These are phyloP conservation scores for Beroe ovata DNA, from an alignment of 37 sponge, comb jelly and placozoan genomes.

Conservation along the genomic window DNA sequence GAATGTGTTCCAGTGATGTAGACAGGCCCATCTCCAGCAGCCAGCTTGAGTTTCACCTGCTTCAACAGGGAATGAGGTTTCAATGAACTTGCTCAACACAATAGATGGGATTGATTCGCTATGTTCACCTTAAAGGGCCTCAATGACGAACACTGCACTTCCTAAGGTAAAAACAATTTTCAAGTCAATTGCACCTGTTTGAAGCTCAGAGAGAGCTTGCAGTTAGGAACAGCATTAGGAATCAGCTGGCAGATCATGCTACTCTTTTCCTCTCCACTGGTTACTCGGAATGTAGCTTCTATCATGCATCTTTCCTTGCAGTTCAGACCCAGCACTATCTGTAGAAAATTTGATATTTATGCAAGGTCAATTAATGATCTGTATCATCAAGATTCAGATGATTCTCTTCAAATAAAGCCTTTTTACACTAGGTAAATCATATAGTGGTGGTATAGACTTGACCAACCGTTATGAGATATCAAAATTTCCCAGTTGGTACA, in stretches of 20 bases:
- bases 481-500: too few species aligned
- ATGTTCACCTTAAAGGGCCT: too few species aligned
- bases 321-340: conserved; percentile 42
- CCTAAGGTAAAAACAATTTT: too few species aligned
- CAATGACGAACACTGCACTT: too few species aligned
- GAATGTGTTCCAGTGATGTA: conserved; percentile 57
- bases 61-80: background rate
- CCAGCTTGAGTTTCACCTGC: conserved; percentile 55
- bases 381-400: background rate
- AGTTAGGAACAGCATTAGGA: conserved; percentile 42
- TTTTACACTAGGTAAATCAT: background rate
- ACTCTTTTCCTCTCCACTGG: conserved; percentile 49
- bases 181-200: conserved; percentile 60
- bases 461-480: too few species aligned
- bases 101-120: too few species aligned
- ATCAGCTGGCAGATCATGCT: conserved; percentile 66
- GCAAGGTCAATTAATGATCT: background rate
- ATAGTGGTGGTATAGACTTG: too few species aligned
- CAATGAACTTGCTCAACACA: too few species aligned
- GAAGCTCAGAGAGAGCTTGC: conserved; percentile 33
- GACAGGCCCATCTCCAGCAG: conserved; percentile 46
- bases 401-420: background rate
- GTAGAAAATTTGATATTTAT: too few species aligned
- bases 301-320: conserved; percentile 31
- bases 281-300: conserved; percentile 27